Evolutionary conservation across 2,113 vertebrate species (phyloP).

Genomic region (Agelaius tricolor): DNA sequence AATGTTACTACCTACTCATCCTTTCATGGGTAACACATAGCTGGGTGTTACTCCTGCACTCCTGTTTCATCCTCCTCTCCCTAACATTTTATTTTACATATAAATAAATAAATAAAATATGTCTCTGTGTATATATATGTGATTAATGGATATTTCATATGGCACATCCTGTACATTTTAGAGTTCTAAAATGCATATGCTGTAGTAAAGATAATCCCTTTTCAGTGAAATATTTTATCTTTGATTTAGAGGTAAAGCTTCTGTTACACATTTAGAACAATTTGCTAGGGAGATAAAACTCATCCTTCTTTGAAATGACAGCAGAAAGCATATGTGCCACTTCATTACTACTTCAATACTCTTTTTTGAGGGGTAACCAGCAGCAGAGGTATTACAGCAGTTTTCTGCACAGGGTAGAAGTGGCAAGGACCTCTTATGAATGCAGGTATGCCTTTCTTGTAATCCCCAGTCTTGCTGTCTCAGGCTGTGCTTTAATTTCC

Average conservation of each 20-base stretch:
- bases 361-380: neutral
- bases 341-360: neutral
- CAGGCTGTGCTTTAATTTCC: constrained; percentile 40
- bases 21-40: neutral
- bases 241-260: neutral
- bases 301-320: neutral
- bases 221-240: neutral
- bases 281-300: neutral
- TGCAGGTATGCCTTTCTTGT: constrained; percentile 8
- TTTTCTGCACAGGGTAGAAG: neutral
- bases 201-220: neutral
- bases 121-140: neutral
- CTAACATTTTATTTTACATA: neutral
- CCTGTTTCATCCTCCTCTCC: neutral
- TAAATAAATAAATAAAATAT: neutral
- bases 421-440: neutral
- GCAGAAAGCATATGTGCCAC: neutral
- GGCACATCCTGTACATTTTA: neutral
- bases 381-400: neutral
- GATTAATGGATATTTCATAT: neutral
- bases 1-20: neutral
- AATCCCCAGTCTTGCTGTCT: constrained; percentile 20
- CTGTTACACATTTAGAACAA: neutral
- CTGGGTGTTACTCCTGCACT: neutral
- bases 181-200: neutral